phyloP scores from a whole-genome alignment of 2,797 vertebrate genomes.

The Lycodopsis pacificus region DNA sequence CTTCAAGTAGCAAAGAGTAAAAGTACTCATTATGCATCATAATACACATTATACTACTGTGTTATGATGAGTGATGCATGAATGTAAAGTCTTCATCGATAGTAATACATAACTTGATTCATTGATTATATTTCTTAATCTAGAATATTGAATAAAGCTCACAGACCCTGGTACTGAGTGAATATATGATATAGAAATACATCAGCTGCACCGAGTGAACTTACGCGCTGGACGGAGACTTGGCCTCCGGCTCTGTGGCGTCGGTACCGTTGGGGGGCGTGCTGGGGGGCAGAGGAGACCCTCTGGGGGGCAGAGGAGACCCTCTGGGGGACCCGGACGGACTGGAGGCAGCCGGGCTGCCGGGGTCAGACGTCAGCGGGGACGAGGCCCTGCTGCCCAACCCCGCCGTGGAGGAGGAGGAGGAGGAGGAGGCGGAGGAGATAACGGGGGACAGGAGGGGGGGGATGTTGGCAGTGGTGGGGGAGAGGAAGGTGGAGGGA shows the following conservation, averaged over 20 bases:
- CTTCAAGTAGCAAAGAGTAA: too few relatives aligned
- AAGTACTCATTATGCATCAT: too few relatives aligned
- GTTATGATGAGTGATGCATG: too few relatives aligned
- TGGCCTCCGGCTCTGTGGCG: constrained; percentile 37
- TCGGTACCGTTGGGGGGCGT: constrained; percentile 41
- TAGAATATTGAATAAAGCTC: too few relatives aligned
- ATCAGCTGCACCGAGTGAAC: constrained; percentile 18
- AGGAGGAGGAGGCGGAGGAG: constrained; percentile 28
- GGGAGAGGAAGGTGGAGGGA: not conserved
- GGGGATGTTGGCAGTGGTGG: constrained; percentile 15
- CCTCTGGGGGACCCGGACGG: constrained; percentile 52
- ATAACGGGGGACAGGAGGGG: not conserved
- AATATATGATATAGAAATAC: too few relatives aligned
- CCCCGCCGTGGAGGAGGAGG: constrained; percentile 4
- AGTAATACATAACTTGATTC: too few relatives aligned
- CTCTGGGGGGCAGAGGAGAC: constrained; percentile 56
- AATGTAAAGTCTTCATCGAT: too few relatives aligned
- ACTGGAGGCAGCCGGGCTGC: constrained; percentile 51
- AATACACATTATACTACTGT: too few relatives aligned
- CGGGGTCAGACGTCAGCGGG: constrained; percentile 55
- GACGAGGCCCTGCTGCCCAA: constrained; percentile 41
- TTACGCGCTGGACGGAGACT: constrained; percentile 59
- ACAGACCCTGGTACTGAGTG: too few relatives aligned
- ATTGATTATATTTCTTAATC: too few relatives aligned
- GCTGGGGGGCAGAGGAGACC: constrained; percentile 20